These are phyloP conservation scores for Caenorhabditis latens DNA, from an alignment of 1,140 invertebrate species.

Conservation along the genomic window DNA sequence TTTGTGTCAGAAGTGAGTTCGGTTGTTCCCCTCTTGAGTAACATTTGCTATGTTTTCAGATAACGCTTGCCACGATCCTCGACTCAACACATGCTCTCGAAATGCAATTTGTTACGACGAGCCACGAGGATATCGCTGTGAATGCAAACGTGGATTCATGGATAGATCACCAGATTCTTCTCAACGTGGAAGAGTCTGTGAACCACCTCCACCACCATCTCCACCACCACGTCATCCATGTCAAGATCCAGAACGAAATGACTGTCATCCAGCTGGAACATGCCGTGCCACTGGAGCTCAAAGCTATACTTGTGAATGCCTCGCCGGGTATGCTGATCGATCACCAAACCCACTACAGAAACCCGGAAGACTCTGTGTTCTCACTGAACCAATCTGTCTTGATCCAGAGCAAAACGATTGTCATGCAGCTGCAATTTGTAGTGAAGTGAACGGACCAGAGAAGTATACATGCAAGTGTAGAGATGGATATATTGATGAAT, in stretches of 20 bases:
- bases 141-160: slow-evolving; percentile 73
- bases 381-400: slow-evolving; percentile 73
- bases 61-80: slow-evolving; percentile 75
- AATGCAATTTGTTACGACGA: slow-evolving; percentile 78
- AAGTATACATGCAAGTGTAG: slow-evolving; percentile 74
- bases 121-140: slow-evolving; percentile 74
- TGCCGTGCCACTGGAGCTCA: slow-evolving; percentile 73
- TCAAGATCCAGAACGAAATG: slow-evolving; percentile 75
- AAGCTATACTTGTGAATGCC: slow-evolving; percentile 75
- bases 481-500: slow-evolving; percentile 76
- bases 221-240: slow-evolving; percentile 75
- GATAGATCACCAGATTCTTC: slow-evolving; percentile 68
- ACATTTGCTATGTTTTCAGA: slow-evolving; percentile 66
- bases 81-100: slow-evolving; percentile 76
- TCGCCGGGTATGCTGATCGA: slow-evolving; percentile 74
- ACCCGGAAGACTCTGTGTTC: slow-evolving; percentile 69
- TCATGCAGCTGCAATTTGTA: slow-evolving; percentile 75
- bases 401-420: slow-evolving; percentile 76
- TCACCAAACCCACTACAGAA: slow-evolving; percentile 67
- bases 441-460: slow-evolving; percentile 68
- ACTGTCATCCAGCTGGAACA: slow-evolving; percentile 74
- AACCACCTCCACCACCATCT: slow-evolving; percentile 72
- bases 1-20: slow-evolving; percentile 75
- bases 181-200: slow-evolving; percentile 73
- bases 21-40: not conserved